Evolutionary conservation across 2,797 vertebrate genomes (phyloP).

Genomic region (Anas flavirostris): DNA sequence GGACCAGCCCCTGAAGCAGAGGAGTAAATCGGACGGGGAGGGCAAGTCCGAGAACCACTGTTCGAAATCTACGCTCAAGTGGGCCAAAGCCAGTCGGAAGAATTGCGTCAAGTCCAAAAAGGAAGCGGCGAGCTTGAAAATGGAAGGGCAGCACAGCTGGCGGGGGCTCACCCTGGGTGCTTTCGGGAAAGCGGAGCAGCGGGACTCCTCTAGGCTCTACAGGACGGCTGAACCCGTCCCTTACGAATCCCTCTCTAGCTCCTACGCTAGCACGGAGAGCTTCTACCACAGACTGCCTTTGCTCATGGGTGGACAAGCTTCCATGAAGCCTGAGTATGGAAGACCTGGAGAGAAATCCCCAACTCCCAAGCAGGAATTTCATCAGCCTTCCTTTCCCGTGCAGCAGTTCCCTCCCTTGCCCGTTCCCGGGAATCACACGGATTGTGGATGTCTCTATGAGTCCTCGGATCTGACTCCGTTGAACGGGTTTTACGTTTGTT

Average conservation of each 20-base stretch:
- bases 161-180: conserved; percentile 52
- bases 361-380: conserved; percentile 91
- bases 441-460: conserved; percentile 77
- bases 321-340: conserved; percentile 86
- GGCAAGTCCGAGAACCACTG: conserved; percentile 71
- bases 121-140: conserved; percentile 58
- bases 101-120: conserved; percentile 78
- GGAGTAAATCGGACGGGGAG: conserved; percentile 74
- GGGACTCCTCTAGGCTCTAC: conserved; percentile 53
- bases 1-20: conserved; percentile 78
- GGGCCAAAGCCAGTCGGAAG: conserved; percentile 76
- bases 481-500: conserved; percentile 80
- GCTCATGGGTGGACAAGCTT: conserved; percentile 91
- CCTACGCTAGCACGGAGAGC: conserved; percentile 86
- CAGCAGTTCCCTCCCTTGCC: conserved; percentile 82
- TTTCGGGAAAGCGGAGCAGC: conserved; percentile 59
- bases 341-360: conserved; percentile 89
- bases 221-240: conserved; percentile 22
- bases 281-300: conserved; percentile 92
- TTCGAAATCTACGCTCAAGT: conserved; percentile 74
- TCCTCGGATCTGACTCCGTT: conserved; percentile 74
- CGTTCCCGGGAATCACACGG: conserved; percentile 79
- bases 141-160: conserved; percentile 56
- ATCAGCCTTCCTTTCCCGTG: conserved; percentile 84
- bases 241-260: conserved; percentile 83